Conservation (phyloP, 2,113 vertebrate genomes). For the Hydrochoerus hydrochaeris region DNA sequence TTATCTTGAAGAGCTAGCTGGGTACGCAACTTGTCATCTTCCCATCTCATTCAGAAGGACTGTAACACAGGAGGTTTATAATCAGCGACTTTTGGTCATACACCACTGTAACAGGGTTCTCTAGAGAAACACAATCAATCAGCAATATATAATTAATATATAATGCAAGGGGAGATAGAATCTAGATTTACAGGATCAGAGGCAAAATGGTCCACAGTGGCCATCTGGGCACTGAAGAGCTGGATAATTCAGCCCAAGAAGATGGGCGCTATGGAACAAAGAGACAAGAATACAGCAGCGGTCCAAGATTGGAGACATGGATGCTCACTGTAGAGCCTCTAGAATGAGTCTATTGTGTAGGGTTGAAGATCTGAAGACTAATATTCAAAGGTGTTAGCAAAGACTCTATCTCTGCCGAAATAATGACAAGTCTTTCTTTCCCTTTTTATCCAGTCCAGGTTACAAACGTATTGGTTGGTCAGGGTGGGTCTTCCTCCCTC, state of each 20-base stretch:
- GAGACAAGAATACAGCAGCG: not conserved
- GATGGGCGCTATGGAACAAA: not conserved
- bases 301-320: not conserved
- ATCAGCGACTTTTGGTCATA: not conserved
- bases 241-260: not conserved
- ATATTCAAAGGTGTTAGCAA: too few species aligned
- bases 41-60: not conserved
- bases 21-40: not conserved
- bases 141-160: not conserved
- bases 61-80: not conserved
- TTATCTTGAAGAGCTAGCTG: not conserved
- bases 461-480: not conserved
- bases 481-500: not conserved
- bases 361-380: not conserved
- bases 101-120: not conserved
- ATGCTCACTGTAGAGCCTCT: not conserved
- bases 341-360: not conserved
- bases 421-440: not conserved
- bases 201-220: not conserved
- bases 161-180: not conserved
- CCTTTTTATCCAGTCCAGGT: not conserved
- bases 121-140: not conserved
- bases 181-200: not conserved
- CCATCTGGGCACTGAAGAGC: not conserved
- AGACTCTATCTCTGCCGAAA: not conserved